Evolutionary conservation across 2,113 vertebrate genomes (phyloP).

Genomic region (Candoia aspera): DNA sequence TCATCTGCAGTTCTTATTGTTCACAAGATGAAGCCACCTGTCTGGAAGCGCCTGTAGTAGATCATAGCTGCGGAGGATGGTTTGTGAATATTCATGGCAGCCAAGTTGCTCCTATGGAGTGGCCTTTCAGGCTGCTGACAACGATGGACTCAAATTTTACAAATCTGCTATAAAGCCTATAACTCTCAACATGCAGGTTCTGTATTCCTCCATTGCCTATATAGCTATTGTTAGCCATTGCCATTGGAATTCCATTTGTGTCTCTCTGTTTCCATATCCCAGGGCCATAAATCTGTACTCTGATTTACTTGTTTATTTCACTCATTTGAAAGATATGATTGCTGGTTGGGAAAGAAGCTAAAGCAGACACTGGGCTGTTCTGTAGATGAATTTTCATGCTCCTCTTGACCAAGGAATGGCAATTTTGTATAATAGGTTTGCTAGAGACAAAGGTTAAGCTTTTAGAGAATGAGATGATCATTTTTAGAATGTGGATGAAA

Average conservation of each 20-base stretch:
- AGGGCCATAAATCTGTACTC: background rate
- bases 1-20: background rate
- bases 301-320: constrained; percentile 1
- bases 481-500: background rate
- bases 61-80: background rate
- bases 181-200: background rate
- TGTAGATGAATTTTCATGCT: background rate
- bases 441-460: constrained; percentile 4
- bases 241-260: background rate
- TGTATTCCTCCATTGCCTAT: background rate
- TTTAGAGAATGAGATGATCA: background rate
- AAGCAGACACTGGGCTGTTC: background rate
- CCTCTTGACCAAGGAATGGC: background rate
- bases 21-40: background rate
- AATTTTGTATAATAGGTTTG: constrained; percentile 2
- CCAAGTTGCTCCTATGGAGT: background rate
- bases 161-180: background rate
- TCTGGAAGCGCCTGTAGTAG: background rate
- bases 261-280: background rate
- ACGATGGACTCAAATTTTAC: background rate
- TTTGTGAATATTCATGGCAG: background rate
- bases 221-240: background rate
- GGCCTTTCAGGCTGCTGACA: background rate
- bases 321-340: background rate
- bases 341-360: background rate